Evolutionary conservation across 1,140 invertebrate genomes (phyloP).

Genomic region (Drosophila fuyamai): DNA sequence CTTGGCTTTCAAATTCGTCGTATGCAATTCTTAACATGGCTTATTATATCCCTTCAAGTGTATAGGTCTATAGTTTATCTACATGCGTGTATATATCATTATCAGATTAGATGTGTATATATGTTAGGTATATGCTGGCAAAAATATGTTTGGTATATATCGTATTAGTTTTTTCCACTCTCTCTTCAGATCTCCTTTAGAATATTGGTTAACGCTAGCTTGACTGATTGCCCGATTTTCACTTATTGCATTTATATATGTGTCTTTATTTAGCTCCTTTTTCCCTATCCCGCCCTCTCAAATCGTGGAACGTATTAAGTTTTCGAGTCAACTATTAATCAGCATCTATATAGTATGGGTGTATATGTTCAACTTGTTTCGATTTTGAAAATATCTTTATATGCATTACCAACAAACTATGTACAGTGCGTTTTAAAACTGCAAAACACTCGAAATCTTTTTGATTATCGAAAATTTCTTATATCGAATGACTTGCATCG

Average conservation of each 20-base stretch:
- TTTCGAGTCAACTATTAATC: constrained; percentile 48
- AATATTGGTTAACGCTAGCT: constrained; percentile 63
- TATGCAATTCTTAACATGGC: constrained; percentile 53
- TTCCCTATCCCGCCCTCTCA: constrained; percentile 10
- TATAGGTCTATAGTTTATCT: constrained; percentile 39
- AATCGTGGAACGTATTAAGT: constrained; percentile 54
- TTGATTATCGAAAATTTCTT: neutral
- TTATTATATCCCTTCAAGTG: constrained; percentile 36
- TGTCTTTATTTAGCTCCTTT: constrained; percentile 20
- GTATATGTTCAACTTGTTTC: constrained; percentile 52
- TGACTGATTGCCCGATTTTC: constrained; percentile 72
- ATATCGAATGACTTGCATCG: constrained; percentile 30
- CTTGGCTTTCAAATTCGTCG: constrained; percentile 73
- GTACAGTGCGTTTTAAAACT: constrained; percentile 31
- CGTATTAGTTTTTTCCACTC: constrained; percentile 23
- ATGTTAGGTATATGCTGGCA: constrained; percentile 64
- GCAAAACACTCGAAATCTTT: neutral
- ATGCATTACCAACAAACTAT: constrained; percentile 64
- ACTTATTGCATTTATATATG: constrained; percentile 55
- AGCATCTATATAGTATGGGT: constrained; percentile 32
- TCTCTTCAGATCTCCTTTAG: constrained; percentile 42
- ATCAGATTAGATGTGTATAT: constrained; percentile 49
- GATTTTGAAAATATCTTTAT: constrained; percentile 53
- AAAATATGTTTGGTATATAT: constrained; percentile 60
- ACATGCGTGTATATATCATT: constrained; percentile 34